Base-by-base conservation (phyloP, 2,797 vertebrate genomes). In the Capromys pilorides region DNA sequence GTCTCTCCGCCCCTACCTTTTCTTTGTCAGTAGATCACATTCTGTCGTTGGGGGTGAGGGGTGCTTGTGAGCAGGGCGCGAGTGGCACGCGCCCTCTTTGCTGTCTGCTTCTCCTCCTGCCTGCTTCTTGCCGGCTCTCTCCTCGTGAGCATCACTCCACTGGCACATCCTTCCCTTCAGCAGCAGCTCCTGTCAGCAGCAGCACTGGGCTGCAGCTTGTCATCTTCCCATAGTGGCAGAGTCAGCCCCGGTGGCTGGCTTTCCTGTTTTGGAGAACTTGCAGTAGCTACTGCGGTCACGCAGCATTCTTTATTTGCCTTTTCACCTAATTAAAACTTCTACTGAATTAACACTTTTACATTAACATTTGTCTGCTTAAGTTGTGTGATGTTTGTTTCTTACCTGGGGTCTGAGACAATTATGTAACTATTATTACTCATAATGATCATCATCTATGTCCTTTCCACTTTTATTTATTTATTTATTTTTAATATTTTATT, bases 351-450 rank as follows among this genome's bases (percentile, higher is more conserved):
- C 2, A 75, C 10, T 39, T 88, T 94, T 67, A 75, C 84, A 51
- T 71, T 79, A 90, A 85, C 67, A 64, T 66, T 9, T 66, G 92
- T 49, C 21, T 85, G 28, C 81, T 90, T 86, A 88, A 49, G 67
- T 28, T 21, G 4, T 64, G 3, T 94, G 61, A 73, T 39, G 80
- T 96, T 41, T 88, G 21, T 80, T 26, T 89, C 41, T 75, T 95
- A 66, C 26, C 31, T 71, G 39, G 33, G 85, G 66, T 71, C 49
- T 71, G 39, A 94, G 83, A 84, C 14, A 93, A 71, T 81, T 67
- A 26, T 66, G 22, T 64, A 54, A 57, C 26, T 67, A 18, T 88
- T 62, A 28, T 13, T 71, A 41, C 18, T 45, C 14, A 6, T 61
- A 61, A 45, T 82, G 16, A 10, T 77, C 24, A 75, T 84, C 19